These are phyloP conservation scores for Desmophyllum pertusum DNA, from an alignment of 92 coral and sea anemone genomes.

Conservation along the genomic window DNA sequence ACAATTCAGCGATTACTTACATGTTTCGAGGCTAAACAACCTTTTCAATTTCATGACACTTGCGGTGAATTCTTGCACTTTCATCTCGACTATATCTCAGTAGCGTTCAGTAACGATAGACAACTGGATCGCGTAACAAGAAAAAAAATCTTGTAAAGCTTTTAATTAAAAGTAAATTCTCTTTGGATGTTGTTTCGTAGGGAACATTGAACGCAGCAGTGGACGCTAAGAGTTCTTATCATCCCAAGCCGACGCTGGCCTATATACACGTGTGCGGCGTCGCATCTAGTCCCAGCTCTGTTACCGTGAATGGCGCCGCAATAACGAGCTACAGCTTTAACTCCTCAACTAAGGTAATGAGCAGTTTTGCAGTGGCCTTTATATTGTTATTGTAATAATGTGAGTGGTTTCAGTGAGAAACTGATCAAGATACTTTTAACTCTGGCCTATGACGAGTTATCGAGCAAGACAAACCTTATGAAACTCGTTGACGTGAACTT, in stretches of 20 bases:
- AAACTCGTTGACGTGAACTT: not conserved
- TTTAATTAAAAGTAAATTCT: no score
- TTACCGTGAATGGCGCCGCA: slow-evolving; percentile 70
- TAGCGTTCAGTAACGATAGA: no score
- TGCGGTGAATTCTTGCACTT: no score
- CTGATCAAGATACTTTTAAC: no score
- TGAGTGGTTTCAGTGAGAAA: no score
- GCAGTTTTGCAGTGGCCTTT: not conserved
- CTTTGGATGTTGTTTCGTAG: slow-evolving; percentile 5
- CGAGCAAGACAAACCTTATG: no score
- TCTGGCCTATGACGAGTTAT: no score
- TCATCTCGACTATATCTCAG: no score
- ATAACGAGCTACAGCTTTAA: slow-evolving; percentile 56
- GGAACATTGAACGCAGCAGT: slow-evolving; percentile 51
- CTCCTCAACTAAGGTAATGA: slow-evolving; percentile 49
- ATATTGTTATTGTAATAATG: not conserved
- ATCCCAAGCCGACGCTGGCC: slow-evolving; percentile 58
- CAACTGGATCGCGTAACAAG: no score
- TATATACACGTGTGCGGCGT: slow-evolving; percentile 61
- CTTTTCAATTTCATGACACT: no score
- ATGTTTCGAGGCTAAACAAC: no score
- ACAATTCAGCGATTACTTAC: no score
- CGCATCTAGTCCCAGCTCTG: slow-evolving; percentile 52
- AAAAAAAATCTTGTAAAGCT: not conserved
- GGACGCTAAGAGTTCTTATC: slow-evolving; percentile 43